phyloP scores from a whole-genome alignment of 1,140 invertebrate genomes.

The Sarcophaga bullata region DNA sequence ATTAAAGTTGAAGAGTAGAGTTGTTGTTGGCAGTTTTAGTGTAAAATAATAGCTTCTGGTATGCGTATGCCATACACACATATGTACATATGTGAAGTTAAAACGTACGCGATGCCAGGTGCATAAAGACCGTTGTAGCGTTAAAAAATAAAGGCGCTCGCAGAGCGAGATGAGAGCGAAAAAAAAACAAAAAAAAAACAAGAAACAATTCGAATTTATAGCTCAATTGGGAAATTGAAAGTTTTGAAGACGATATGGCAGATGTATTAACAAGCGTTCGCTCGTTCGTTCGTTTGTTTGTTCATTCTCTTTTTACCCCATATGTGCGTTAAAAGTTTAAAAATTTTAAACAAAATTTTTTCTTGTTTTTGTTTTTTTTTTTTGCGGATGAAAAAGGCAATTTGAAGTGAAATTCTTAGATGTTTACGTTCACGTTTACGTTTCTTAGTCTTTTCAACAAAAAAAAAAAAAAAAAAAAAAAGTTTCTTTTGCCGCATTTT shows the following conservation, averaged over 20 bases:
- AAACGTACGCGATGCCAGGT: constrained; percentile 27
- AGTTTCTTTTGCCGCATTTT: background rate
- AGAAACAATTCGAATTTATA: constrained; percentile 29
- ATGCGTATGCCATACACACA: background rate
- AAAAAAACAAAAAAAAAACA: background rate
- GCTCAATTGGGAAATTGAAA: constrained; percentile 38
- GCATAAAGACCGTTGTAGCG: constrained; percentile 27
- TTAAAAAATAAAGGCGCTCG: background rate
- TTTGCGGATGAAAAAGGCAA: background rate
- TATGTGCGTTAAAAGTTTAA: background rate
- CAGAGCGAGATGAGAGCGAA: background rate
- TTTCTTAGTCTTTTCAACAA: no score
- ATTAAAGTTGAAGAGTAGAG: no score
- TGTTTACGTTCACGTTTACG: no score
- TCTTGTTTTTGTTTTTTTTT: no score
- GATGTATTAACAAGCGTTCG: background rate
- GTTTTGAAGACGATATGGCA: background rate
- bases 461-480: no score
- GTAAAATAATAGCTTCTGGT: no score
- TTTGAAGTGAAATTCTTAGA: background rate
- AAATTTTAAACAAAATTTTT: no score
- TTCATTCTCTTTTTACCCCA: no score
- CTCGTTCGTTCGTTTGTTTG: no score
- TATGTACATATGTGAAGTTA: background rate
- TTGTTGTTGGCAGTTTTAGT: no score